phyloP scores from a whole-genome alignment of 2,888 invertebrate species.

The Ypsolopha scabrella region DNA sequence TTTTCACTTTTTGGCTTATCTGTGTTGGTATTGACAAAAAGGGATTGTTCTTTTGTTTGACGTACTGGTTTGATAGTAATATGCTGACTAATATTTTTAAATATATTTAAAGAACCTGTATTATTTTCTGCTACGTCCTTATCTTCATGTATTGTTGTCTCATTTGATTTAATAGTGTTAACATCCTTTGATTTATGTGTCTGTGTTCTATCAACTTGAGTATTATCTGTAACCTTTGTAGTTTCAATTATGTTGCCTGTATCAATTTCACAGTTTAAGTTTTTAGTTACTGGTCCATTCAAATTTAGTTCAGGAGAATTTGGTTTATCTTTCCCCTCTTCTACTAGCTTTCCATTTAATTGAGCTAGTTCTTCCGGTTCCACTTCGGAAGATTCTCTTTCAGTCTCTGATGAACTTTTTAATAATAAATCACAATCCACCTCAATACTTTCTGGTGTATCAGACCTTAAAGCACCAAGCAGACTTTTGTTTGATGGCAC shows the following conservation, averaged over 20 bases:
- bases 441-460: slow-evolving; percentile 9
- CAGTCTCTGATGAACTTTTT: slow-evolving; percentile 5
- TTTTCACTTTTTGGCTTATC: background rate
- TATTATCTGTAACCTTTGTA: too few relatives aligned
- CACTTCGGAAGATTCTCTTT: slow-evolving; percentile 10
- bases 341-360: background rate
- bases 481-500: background rate
- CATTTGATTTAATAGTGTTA: background rate
- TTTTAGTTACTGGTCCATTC: too few relatives aligned
- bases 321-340: too few relatives aligned
- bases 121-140: background rate
- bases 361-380: slow-evolving; percentile 5
- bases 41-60: background rate
- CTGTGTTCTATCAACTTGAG: too few relatives aligned
- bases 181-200: too few relatives aligned
- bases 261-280: too few relatives aligned
- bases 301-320: too few relatives aligned
- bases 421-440: slow-evolving; percentile 10
- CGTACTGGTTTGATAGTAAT: background rate
- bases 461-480: background rate
- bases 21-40: background rate
- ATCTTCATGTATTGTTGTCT: background rate
- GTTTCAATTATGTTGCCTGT: too few relatives aligned
- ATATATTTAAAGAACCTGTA: background rate
- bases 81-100: background rate